Base-by-base conservation (phyloP, 2,888 invertebrate genomes). In the Pachliopta kotzebuea region DNA sequence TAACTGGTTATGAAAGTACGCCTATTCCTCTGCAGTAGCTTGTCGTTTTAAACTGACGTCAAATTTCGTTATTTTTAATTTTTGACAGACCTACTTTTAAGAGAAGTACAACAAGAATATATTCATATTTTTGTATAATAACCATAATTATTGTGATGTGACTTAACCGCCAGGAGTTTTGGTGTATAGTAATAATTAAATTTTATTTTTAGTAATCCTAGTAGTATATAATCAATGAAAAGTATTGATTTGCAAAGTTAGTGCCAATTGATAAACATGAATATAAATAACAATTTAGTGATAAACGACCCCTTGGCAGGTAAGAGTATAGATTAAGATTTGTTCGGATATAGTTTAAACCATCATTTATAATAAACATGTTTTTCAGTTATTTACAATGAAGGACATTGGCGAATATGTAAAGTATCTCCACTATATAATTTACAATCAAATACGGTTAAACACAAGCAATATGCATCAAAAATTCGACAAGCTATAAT, bases 401-500 rank as follows among this genome's bases (percentile, higher is more conserved):
- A 90, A 77, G 80, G 83, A 0, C 76, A 79, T 52, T 91, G 91
- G 91, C 78, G 81, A 56, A 24, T 90, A 37, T 78, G 74, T 70
- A 84, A 79, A 70, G 85, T 91, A 1, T 89, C 92, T 8, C 90
- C 90, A 7, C 70, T 92, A 61, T 77, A 80, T 65, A 84, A 86
- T 66, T 78, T 92, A 58, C 75, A 82, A 50, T 88, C 86, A 63
- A 72, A 69, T 69, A 70, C 77, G 37, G 70, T 88, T 1, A 90
- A 85, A 74, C 68, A 91, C 11, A 92, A 92, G 69, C 86, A 88
- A 67, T 92, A 90, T 75, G 84, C 85, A 1, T 73, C 85, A 0
- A 90, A 87, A 77, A 80, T 91, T 50, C 83, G 84, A 49, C 90
- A 90, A 73, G 74, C 79, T 4, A 67, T 92, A 20, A 83, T 83